Base-by-base conservation (phyloP, 2,888 invertebrate genomes). In the Cephus pygmeus region DNA sequence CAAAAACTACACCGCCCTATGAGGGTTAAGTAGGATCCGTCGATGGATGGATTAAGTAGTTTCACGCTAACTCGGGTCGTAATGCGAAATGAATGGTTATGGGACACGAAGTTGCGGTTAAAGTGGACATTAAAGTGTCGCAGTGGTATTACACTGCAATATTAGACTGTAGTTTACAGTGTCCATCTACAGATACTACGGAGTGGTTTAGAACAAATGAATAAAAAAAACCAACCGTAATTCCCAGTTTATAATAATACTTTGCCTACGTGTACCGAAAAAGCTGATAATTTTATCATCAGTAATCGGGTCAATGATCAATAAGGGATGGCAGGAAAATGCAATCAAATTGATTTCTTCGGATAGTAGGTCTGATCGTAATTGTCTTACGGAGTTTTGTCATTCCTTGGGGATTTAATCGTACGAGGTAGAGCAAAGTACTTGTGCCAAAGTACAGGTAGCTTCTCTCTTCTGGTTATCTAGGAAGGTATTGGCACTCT, bases 341-440 rank as follows among this genome's bases (percentile, higher is more conserved):
- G 0, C 40, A 40, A 15, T 40, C 30, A 30, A 30, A 33, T 69
- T 31, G 69, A 69, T 30, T 35, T 35, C 3, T 35, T 69, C 30
- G 69, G 33, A 40, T 15, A 15, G 40, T 40, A 40, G 40, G 40
- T 40, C 15, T 15, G 12, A 40, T 40, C 40, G 15, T 15, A 40
- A 40, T 15, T 15, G 4, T 15, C 4, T 15, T 40, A 40, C 15
- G 15, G 1, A 15, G 30, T 69, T 69, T 69, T 69, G 12, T 2
- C 33, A 69, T 69, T 30, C 30, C 69, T 4, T 35, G 23, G 75
- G 34, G 75, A 78, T 40, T 74, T 78, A 78, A 78, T 78, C 78
- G 75, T 34, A 56, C 69, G 73, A 76, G 75, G 75, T 78, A 75
- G 73, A 73, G 75, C 75, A 15, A 78, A 76, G 71, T 73, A 75